A percentile compares a stretch with the other conserved stretches of the same genome.
These are phyloP conservation scores for Formica exsecta DNA, from an alignment of 1,140 invertebrate genomes.

Conservation along the genomic window DNA sequence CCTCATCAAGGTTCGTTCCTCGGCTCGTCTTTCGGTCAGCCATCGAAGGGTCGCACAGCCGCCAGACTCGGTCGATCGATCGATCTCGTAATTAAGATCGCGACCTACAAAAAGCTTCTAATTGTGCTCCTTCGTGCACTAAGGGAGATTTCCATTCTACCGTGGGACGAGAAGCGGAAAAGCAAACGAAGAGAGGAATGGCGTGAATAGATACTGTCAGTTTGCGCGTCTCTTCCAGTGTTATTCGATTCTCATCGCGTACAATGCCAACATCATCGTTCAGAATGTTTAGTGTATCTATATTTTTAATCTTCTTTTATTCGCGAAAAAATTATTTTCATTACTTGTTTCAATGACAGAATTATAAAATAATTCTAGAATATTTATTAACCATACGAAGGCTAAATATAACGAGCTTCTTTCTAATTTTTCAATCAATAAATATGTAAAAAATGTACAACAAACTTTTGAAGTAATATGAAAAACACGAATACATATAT, in stretches of 20 bases:
- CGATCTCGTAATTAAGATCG: slow-evolving; percentile 74
- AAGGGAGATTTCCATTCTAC: slow-evolving; percentile 40
- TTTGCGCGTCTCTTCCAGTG: not conserved
- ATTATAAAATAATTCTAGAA: not conserved
- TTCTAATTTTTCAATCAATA: not conserved
- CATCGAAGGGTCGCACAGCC: slow-evolving; percentile 62
- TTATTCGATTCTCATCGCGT: slow-evolving; percentile 18
- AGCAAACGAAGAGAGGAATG: not conserved
- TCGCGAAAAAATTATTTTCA: not conserved
- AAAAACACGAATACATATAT: not conserved
- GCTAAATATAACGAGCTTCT: not conserved
- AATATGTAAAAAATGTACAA: not conserved
- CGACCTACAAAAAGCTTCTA: slow-evolving; percentile 72
- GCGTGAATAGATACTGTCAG: slow-evolving; percentile 48
- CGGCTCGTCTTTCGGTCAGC: slow-evolving; percentile 72
- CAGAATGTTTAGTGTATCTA: not conserved
- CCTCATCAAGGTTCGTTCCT: slow-evolving; percentile 77
- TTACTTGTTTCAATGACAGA: not conserved
- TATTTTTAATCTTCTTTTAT: not conserved
- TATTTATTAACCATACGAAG: not conserved
- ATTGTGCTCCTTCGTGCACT: slow-evolving; percentile 64
- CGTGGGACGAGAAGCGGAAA: slow-evolving; percentile 19
- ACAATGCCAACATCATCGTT: slow-evolving; percentile 22
- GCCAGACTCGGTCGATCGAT: slow-evolving; percentile 62
- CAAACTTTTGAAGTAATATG: not conserved